A percentile compares a stretch with the other conserved stretches of the same genome.
Evolutionary conservation across 2,113 vertebrate genomes (phyloP).

Genomic region (Microcebus griseorufus): DNA sequence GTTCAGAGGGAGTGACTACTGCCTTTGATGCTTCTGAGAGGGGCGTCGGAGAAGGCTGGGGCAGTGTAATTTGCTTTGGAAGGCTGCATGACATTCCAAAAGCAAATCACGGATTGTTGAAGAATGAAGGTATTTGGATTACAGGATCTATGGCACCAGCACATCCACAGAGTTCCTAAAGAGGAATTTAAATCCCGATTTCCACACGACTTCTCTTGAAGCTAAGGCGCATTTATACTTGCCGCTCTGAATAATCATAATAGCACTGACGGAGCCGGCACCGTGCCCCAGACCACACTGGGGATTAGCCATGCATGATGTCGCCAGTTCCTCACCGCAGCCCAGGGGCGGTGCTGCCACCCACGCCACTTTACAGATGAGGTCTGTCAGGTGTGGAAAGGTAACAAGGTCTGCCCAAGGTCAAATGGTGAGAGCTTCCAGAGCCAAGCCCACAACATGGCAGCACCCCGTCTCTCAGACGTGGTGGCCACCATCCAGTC

Average conservation of each 20-base stretch:
- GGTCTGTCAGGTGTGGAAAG: not conserved
- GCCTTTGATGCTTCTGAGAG: not conserved
- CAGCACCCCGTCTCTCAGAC: accelerated
- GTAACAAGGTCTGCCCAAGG: not conserved
- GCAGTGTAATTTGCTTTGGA: not conserved
- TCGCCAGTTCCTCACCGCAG: not conserved
- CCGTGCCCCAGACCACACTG: not conserved
- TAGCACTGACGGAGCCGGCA: accelerated
- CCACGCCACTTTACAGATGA: accelerated
- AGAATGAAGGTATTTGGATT: not conserved
- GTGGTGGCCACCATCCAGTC: accelerated
- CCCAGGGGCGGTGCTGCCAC: accelerated
- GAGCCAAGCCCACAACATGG: accelerated
- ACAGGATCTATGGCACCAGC: accelerated
- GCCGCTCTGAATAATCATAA: accelerated
- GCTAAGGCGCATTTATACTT: accelerated
- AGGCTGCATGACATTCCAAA: not conserved
- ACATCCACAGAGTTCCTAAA: not conserved
- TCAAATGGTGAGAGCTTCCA: accelerated
- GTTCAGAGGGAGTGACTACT: accelerated
- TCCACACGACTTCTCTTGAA: not conserved
- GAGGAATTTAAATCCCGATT: not conserved
- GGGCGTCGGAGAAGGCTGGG: not conserved
- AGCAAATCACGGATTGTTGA: not conserved
- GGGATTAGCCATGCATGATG: not conserved